These are phyloP conservation scores for Chlorocebus sabaeus DNA, from an alignment of 2,113 vertebrate genomes.

Conservation along the genomic window DNA sequence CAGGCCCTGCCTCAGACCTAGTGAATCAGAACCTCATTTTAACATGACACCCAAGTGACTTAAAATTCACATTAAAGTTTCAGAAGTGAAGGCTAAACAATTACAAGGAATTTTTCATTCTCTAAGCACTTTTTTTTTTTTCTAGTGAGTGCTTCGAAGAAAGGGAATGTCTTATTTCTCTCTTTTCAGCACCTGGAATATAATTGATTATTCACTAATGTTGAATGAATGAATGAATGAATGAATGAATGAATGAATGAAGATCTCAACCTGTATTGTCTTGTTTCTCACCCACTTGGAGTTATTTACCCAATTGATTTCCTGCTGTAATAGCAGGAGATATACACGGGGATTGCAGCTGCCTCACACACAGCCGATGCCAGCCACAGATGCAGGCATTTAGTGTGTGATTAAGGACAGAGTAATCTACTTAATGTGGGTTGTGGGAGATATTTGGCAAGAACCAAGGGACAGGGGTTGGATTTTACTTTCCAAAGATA, in stretches of 20 bases:
- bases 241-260: background rate
- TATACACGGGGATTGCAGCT: background rate
- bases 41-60: background rate
- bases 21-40: background rate
- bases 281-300: background rate
- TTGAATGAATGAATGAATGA: background rate
- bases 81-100: background rate
- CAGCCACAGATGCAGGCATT: slow-evolving; percentile 60
- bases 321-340: background rate
- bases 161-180: background rate
- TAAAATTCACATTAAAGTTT: background rate
- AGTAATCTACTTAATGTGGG: slow-evolving; percentile 61
- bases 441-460: slow-evolving; percentile 70
- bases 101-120: background rate
- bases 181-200: background rate
- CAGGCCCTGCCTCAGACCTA: background rate
- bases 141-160: background rate
- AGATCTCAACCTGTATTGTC: background rate
- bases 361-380: slow-evolving; percentile 24
- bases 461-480: slow-evolving; percentile 49
- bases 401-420: slow-evolving; percentile 68
- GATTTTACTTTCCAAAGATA: slow-evolving; percentile 69
- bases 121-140: background rate
- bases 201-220: background rate
- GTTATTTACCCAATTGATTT: background rate